Evolutionary conservation across 2,797 vertebrate species (phyloP).

Genomic region (Schizothorax lantsangensis): DNA sequence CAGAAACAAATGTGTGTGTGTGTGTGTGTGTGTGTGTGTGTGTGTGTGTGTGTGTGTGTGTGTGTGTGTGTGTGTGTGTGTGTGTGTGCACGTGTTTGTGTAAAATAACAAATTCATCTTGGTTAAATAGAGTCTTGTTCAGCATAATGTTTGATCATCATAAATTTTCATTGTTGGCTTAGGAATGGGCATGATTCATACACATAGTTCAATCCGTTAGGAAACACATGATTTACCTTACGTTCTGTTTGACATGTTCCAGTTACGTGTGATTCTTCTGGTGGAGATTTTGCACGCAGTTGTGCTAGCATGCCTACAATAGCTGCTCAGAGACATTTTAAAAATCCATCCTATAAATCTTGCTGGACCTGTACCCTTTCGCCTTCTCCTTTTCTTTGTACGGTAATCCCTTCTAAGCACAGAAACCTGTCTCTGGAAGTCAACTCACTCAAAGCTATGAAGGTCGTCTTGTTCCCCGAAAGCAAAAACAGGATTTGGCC

Average conservation of each 20-base stretch:
- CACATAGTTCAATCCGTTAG: conserved; percentile 1
- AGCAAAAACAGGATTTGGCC: conserved; percentile 40
- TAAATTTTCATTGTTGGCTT: background rate
- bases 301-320: conserved; percentile 11
- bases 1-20: background rate
- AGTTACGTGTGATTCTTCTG: conserved; percentile 46
- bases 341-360: conserved; percentile 36
- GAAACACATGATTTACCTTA: conserved; percentile 38
- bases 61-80: background rate
- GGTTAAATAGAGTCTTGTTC: background rate
- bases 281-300: conserved; percentile 36
- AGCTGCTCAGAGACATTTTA: conserved; percentile 6
- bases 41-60: background rate
- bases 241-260: conserved; percentile 17
- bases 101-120: background rate
- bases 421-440: conserved; percentile 33
- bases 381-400: conserved; percentile 10
- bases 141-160: background rate
- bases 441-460: conserved; percentile 26
- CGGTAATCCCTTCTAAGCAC: conserved; percentile 43
- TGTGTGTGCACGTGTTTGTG: background rate
- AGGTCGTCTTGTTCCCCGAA: conserved; percentile 40
- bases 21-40: background rate
- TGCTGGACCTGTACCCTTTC: conserved; percentile 21
- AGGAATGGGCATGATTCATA: conserved; percentile 20